Conservation (phyloP, 1,140 invertebrate genomes). For the Drosophila kanapiae region DNA sequence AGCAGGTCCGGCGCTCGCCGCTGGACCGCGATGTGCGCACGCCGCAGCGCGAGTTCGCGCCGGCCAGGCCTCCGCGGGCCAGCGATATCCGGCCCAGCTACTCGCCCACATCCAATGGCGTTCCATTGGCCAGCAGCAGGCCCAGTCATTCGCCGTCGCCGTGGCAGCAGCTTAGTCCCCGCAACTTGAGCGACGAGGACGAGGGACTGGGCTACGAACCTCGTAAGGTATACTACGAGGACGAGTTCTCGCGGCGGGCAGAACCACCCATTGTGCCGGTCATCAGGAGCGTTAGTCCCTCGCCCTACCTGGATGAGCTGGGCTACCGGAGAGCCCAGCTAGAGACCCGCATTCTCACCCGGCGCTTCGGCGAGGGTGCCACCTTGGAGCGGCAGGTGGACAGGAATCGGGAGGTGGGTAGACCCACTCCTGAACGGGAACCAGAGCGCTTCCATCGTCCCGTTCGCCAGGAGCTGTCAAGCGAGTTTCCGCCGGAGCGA, state of each 20-base stretch:
- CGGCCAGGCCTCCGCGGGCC: slow-evolving; percentile 56
- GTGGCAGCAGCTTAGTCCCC: slow-evolving; percentile 81
- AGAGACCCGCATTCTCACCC: slow-evolving; percentile 88
- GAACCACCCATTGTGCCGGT: slow-evolving; percentile 82
- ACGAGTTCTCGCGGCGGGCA: slow-evolving; percentile 72
- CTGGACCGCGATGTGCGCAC: slow-evolving; percentile 58
- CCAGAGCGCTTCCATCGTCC: slow-evolving; percentile 58
- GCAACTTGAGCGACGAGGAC: slow-evolving; percentile 88
- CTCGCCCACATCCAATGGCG: slow-evolving; percentile 49
- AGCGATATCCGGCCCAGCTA: slow-evolving; percentile 55
- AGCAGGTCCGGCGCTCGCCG: slow-evolving; percentile 28
- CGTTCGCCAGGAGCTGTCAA: slow-evolving; percentile 52
- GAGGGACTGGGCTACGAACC: slow-evolving; percentile 90
- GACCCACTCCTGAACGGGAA: slow-evolving; percentile 49
- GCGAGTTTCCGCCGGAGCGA: slow-evolving; percentile 52
- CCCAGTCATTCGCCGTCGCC: slow-evolving; percentile 72
- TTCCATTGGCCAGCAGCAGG: slow-evolving; percentile 36
- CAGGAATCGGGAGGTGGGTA: slow-evolving; percentile 18
- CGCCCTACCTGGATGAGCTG: slow-evolving; percentile 87
- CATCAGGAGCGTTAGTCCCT: slow-evolving; percentile 80
- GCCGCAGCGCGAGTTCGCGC: slow-evolving; percentile 59
- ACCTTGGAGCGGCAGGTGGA: slow-evolving; percentile 48
- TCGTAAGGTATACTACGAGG: slow-evolving; percentile 77
- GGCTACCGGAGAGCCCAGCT: slow-evolving; percentile 90
- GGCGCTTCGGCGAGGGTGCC: slow-evolving; percentile 72